Percentiles rank a stretch among this genome's conserved stretches.
These are phyloP conservation scores for Eueremaeus valkanovi DNA, from an alignment of 2,888 invertebrate genomes.

Conservation along the genomic window DNA sequence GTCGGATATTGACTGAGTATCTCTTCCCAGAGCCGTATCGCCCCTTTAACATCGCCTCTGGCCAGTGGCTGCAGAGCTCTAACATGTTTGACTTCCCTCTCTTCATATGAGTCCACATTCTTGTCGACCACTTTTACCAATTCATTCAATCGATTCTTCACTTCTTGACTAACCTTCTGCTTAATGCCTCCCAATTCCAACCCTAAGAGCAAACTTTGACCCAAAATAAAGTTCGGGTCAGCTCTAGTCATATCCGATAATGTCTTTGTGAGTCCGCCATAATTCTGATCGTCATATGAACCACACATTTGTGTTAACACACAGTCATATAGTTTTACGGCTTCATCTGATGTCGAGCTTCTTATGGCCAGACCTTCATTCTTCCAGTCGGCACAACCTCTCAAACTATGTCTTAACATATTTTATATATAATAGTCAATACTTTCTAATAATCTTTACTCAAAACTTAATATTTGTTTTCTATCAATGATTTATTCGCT, in stretches of 20 bases:
- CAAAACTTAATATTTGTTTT: no score
- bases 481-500: no score
- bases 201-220: slow-evolving; percentile 53
- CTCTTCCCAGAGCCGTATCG: slow-evolving; percentile 54
- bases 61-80: slow-evolving; percentile 53
- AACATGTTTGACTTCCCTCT: slow-evolving; percentile 53
- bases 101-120: slow-evolving; percentile 42
- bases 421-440: no score
- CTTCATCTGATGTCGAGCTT: slow-evolving; percentile 53
- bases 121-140: slow-evolving; percentile 50
- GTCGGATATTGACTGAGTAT: slow-evolving; percentile 54
- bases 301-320: slow-evolving; percentile 53
- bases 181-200: slow-evolving; percentile 55
- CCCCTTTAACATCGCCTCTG: slow-evolving; percentile 52
- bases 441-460: no score
- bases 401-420: not conserved
- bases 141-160: slow-evolving; percentile 50
- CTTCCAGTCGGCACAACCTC: slow-evolving; percentile 45
- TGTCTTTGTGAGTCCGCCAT: slow-evolving; percentile 54
- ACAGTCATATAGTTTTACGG: slow-evolving; percentile 55
- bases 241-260: slow-evolving; percentile 52
- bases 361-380: slow-evolving; percentile 46
- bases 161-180: slow-evolving; percentile 50
- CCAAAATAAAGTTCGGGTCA: slow-evolving; percentile 57
- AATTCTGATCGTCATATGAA: slow-evolving; percentile 53